Evolutionary conservation across 2,113 vertebrate genomes (phyloP), one percentile per base, ranked within the genome.

Genomic region (Maccullochella peelii): DNA sequence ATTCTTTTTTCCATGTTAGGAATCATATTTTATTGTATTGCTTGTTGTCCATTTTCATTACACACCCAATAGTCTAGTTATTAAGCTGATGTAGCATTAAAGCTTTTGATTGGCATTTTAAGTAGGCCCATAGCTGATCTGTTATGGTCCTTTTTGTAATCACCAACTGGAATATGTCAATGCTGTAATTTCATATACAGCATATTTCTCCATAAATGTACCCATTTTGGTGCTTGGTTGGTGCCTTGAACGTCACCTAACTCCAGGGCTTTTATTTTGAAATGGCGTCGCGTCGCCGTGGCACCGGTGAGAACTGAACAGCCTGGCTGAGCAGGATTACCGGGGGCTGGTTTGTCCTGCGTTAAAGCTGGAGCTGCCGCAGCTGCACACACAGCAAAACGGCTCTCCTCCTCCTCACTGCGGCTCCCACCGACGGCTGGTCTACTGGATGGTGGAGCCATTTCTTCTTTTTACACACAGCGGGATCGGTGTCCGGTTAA

Each of bases 341-440:
- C 76, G 82, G 86, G 82, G 79, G 89, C 83, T 90, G 93, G 76
- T 82, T 91, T 58, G 76, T 91, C 92, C 89, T 73, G 88, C 94
- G 91, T 94, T 95, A 90, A 87, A 87, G 86, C 91, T 58, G 79
- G 92, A 91, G 90, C 89, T 92, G 89, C 91, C 9, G 93, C 94
- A 90, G 88, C 94, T 90, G 90, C 89, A 80, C 86, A 86, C 86
- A 77, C 92, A 90, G 86, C 92, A 81, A 83, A 92, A n/a, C n/a
- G 79, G 25, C 83, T 89, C 83, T 82, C 65, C 57, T 70, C 68
- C 65, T 79, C 36, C 82, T 71, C 84, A 52, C 88, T 82, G 82
- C 91, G 86, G 89, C 82, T 80, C 89, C 75, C 77, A 57, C 71
- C 75, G 77, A 73, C 86, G 36, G 62, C 55, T 73, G 73, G 38